phyloP scores from a whole-genome alignment of 2,113 vertebrate genomes.

The Hyperoodon ampullatus region DNA sequence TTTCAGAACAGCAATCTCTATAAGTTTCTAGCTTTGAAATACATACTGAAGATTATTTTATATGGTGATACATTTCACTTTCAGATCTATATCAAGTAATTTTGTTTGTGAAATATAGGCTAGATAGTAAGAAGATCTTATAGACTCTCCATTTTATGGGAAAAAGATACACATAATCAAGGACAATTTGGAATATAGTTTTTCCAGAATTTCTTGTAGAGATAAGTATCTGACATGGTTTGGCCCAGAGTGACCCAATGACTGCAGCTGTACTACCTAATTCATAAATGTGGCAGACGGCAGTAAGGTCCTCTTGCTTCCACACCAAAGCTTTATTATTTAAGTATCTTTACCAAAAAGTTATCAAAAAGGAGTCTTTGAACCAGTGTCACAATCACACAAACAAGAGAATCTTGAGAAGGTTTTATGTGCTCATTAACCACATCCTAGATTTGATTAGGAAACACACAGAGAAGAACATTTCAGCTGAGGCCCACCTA shows the following conservation, averaged over 20 bases:
- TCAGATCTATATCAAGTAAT: neutral
- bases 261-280: neutral
- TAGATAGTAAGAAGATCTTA: neutral
- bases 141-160: neutral
- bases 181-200: neutral
- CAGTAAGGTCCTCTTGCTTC: neutral
- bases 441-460: neutral
- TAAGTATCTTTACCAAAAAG: neutral
- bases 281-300: neutral
- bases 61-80: neutral
- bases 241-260: neutral
- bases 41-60: neutral
- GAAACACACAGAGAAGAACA: neutral
- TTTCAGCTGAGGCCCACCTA: neutral
- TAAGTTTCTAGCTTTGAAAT: neutral
- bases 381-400: neutral
- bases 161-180: neutral
- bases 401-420: neutral
- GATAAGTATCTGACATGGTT: neutral
- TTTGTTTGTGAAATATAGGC: neutral
- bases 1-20: neutral
- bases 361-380: neutral
- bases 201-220: neutral
- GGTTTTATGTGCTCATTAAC: rapidly evolving
- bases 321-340: neutral